Conservation (phyloP, 23 tunicate species). For the Ascidia mentula region DNA sequence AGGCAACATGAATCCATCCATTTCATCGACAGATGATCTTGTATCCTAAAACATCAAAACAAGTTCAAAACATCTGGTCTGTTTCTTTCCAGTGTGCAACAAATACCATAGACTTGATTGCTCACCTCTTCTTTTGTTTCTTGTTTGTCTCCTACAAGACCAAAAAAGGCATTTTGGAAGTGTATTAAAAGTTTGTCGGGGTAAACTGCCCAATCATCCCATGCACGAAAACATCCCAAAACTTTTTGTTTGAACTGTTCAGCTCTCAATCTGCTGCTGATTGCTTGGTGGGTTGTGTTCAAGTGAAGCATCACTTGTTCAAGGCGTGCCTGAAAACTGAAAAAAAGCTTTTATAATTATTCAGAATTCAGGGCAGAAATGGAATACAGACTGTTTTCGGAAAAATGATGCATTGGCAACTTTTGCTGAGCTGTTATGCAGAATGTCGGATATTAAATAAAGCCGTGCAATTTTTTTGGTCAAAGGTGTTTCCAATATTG, state of each 20-base stretch:
- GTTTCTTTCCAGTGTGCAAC: no score
- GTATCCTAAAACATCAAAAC: background rate
- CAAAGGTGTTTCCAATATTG: constrained; percentile 86
- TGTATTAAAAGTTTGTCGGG: constrained; percentile 83
- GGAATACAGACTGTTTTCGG: constrained; percentile 67
- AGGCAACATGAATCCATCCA: constrained; percentile 28
- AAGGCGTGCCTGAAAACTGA: constrained; percentile 70
- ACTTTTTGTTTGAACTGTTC: constrained; percentile 94
- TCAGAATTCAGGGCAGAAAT: background rate
- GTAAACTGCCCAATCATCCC: constrained; percentile 98
- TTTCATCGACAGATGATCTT: constrained; percentile 11
- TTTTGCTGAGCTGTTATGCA: constrained; percentile 93
- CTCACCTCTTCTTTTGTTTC: constrained; percentile 11
- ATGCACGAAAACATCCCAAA: constrained; percentile 83
- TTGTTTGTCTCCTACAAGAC: constrained; percentile 42
- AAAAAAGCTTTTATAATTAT: no score
- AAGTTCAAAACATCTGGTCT: no score
- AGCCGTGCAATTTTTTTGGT: constrained; percentile 89
- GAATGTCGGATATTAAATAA: constrained; percentile 79
- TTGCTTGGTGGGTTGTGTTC: constrained; percentile 64
- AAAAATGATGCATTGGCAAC: constrained; percentile 94
- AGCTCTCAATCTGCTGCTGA: constrained; percentile 75
- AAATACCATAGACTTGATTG: no score
- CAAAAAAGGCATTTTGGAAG: constrained; percentile 83
- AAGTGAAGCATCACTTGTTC: constrained; percentile 80